A percentile compares a stretch with the other conserved stretches of the same genome.
phyloP scores from a whole-genome alignment of 2,113 vertebrate species.

The Tauraco erythrolophus region DNA sequence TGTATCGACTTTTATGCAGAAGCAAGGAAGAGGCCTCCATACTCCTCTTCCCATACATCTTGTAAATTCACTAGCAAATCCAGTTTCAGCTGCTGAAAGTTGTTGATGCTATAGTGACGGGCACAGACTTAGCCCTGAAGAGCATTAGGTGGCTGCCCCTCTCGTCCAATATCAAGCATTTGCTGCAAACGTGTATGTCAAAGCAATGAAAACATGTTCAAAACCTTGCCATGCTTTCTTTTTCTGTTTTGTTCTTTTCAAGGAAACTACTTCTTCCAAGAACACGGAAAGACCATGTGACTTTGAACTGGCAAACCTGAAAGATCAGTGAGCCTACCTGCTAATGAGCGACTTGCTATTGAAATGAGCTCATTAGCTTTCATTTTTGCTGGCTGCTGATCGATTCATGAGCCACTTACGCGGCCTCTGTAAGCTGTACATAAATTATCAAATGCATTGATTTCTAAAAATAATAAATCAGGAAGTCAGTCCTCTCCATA shows the following conservation, averaged over 20 bases:
- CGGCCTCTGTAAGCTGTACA: conserved; percentile 34
- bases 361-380: conserved; percentile 67
- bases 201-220: neutral
- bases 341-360: conserved; percentile 60
- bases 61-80: neutral
- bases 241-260: neutral
- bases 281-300: conserved; percentile 27
- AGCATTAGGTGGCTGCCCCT: neutral
- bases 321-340: conserved; percentile 58
- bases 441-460: conserved; percentile 65
- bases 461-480: conserved; percentile 59
- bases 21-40: neutral
- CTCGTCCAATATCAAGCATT: neutral
- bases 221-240: neutral
- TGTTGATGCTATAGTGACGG: neutral
- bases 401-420: conserved; percentile 9
- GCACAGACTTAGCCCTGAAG: neutral
- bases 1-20: rapidly evolving
- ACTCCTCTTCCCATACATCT: neutral
- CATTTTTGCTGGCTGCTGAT: conserved; percentile 52
- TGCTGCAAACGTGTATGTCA: neutral
- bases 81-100: neutral
- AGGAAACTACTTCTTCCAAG: neutral
- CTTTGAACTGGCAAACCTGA: conserved; percentile 58
- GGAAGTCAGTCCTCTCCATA: neutral